These are phyloP conservation scores for Tigriopus japonicus DNA, from an alignment of 1,140 invertebrate species.

Conservation along the genomic window DNA sequence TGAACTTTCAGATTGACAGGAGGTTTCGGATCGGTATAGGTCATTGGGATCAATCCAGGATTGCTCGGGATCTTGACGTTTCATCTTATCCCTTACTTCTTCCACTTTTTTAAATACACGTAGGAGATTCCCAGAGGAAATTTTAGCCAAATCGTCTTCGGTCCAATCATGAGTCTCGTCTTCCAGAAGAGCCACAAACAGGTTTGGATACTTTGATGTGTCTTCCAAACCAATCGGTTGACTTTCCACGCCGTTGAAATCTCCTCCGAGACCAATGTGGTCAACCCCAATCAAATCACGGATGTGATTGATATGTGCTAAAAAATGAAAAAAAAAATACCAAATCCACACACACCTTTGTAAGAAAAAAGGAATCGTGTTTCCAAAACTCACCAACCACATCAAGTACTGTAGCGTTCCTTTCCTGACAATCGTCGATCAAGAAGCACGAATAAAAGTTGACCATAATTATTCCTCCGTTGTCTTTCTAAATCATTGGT, in stretches of 20 bases:
- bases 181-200: constrained; percentile 34
- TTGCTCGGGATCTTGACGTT: no score
- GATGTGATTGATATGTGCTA: constrained; percentile 76
- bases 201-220: constrained; percentile 66
- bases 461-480: constrained; percentile 21
- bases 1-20: no score
- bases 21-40: no score
- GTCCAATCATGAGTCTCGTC: constrained; percentile 24
- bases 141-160: constrained; percentile 28
- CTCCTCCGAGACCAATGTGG: constrained; percentile 55
- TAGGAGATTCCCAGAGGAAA: constrained; percentile 31
- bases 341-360: no score
- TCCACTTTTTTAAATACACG: constrained; percentile 30
- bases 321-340: no score
- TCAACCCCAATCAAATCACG: constrained; percentile 30
- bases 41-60: no score
- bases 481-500: constrained; percentile 39
- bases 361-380: neutral
- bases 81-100: constrained; percentile 22
- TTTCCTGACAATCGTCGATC: constrained; percentile 16
- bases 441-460: constrained; percentile 20
- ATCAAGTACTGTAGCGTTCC: neutral
- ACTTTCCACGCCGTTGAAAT: constrained; percentile 61
- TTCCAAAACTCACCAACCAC: neutral
- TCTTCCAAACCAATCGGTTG: constrained; percentile 54